Conservation (phyloP, 2,113 vertebrate genomes). For the Menura novaehollandiae region DNA sequence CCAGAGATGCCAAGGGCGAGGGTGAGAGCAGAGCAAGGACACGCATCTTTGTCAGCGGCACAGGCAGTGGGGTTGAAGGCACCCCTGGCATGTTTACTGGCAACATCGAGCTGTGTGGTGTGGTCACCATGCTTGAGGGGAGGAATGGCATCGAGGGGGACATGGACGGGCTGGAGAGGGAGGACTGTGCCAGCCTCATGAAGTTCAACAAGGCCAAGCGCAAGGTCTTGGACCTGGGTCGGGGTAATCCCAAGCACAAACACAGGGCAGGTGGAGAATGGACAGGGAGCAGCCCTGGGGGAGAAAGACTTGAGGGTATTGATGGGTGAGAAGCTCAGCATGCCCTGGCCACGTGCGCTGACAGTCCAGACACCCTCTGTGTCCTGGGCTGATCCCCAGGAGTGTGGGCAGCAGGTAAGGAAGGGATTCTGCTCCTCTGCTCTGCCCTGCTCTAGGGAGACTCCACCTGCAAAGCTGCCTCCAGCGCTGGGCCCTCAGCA, state of each 20-base stretch:
- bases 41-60: fast-evolving
- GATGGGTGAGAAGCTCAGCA: neutral
- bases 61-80: neutral
- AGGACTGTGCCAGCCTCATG: too few relatives aligned
- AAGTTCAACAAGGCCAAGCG: neutral
- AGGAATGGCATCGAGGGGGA: neutral
- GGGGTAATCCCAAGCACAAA: neutral
- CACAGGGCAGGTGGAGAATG: neutral
- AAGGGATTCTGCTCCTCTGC: neutral
- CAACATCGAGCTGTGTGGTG: neutral
- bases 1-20: neutral
- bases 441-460: neutral
- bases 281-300: neutral
- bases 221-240: neutral
- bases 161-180: neutral
- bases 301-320: neutral
- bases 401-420: neutral
- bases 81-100: too few relatives aligned
- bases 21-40: neutral
- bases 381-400: neutral
- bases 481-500: neutral
- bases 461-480: neutral
- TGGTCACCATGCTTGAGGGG: neutral
- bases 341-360: neutral
- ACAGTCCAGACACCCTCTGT: neutral